Evolutionary conservation across 2,888 invertebrate species (phyloP).

Genomic region (Metellina segmentata): DNA sequence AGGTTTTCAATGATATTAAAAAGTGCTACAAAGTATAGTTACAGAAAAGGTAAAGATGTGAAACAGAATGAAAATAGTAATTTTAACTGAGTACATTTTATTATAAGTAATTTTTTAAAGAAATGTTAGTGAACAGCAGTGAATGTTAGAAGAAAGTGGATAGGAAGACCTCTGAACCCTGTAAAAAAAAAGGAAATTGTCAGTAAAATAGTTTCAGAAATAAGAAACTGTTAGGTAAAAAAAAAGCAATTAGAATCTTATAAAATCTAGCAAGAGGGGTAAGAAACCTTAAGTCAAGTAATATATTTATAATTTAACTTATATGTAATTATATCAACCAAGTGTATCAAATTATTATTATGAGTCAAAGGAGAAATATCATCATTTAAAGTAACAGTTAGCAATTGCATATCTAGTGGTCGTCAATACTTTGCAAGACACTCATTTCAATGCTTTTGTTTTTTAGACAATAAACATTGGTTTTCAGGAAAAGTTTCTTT

Average conservation of each 20-base stretch:
- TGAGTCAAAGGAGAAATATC: not conserved
- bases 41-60: not conserved
- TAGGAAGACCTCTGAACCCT: slow-evolving; percentile 29
- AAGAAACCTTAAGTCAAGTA: not conserved
- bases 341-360: not conserved
- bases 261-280: not conserved
- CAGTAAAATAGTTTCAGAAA: not conserved
- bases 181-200: slow-evolving; percentile 14
- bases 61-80: not conserved
- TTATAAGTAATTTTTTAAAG: not conserved
- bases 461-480: no score
- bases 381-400: not conserved
- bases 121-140: slow-evolving; percentile 41
- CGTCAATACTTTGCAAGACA: no score
- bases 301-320: not conserved
- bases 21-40: not conserved
- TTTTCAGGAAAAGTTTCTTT: not conserved
- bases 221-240: not conserved
- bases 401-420: no score
- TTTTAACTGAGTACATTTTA: not conserved
- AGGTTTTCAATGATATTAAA: not conserved
- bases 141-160: slow-evolving; percentile 40
- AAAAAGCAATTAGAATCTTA: not conserved
- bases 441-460: no score
- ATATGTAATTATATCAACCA: not conserved